Conservation (phyloP, 2,888 invertebrate species). For the Branchipolynoe longqiensis region DNA sequence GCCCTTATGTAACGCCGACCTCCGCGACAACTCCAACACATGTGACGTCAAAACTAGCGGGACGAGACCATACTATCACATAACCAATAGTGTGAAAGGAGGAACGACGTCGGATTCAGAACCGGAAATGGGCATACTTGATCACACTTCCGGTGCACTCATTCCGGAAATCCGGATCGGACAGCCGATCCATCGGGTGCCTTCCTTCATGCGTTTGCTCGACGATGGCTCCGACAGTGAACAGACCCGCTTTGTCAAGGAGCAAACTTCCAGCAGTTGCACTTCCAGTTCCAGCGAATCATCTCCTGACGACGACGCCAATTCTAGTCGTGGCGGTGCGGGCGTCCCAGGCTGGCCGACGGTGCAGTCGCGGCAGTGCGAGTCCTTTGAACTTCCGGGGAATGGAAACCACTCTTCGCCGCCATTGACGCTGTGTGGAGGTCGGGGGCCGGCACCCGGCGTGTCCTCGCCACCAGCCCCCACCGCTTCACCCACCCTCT, state of each 20-base stretch:
- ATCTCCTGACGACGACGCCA: not conserved
- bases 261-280: no score
- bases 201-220: constrained; percentile 28
- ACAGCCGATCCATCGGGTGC: not conserved
- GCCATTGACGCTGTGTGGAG: not conserved
- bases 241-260: not conserved
- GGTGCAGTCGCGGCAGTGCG: not conserved
- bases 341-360: not conserved
- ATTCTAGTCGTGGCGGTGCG: not conserved
- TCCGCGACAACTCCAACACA: no score
- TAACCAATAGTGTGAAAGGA: no score
- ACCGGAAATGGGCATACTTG: not conserved
- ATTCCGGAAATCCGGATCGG: constrained; percentile 26
- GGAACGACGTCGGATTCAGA: no score
- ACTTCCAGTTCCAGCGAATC: constrained; percentile 15
- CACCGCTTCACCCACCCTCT: not conserved
- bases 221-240: not conserved
- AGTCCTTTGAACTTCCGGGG: constrained; percentile 20
- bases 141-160: not conserved
- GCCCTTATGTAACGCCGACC: no score
- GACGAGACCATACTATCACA: no score
- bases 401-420: no score
- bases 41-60: no score
- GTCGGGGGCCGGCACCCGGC: not conserved
- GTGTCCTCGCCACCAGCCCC: not conserved